Percentiles rank a stretch among this genome's conserved stretches.
These are phyloP conservation scores for Oxygymnocypris stewartii DNA, from an alignment of 2,113 vertebrate species.

Conservation along the genomic window DNA sequence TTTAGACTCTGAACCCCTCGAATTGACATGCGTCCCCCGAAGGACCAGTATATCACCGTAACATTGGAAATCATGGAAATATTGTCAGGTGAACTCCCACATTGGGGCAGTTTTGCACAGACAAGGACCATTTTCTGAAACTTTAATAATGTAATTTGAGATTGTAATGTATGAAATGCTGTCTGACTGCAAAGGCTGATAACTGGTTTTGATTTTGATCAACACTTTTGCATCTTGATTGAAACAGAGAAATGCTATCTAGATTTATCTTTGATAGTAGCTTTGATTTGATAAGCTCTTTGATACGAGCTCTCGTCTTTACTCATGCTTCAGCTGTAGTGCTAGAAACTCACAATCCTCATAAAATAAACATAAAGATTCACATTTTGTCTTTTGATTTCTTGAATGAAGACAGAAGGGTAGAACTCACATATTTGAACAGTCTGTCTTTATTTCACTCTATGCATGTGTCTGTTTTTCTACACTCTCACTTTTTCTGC, in stretches of 20 bases:
- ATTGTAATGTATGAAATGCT: background rate
- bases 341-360: background rate
- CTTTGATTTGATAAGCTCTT: background rate
- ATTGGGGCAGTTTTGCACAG: background rate
- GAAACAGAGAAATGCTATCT: background rate
- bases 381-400: background rate
- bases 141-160: background rate
- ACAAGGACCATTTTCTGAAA: background rate
- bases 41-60: background rate
- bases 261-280: background rate
- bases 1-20: background rate
- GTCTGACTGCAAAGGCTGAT: background rate
- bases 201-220: background rate
- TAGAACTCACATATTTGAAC: background rate
- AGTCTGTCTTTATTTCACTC: background rate
- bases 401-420: background rate
- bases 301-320: background rate
- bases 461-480: constrained; percentile 1
- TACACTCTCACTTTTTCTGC: background rate
- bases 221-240: background rate
- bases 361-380: constrained; percentile 16
- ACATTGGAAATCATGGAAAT: background rate
- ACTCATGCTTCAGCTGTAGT: background rate
- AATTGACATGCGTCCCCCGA: background rate
- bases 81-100: background rate